Base-by-base conservation (phyloP, 1,140 invertebrate species). In the Popillia japonica region DNA sequence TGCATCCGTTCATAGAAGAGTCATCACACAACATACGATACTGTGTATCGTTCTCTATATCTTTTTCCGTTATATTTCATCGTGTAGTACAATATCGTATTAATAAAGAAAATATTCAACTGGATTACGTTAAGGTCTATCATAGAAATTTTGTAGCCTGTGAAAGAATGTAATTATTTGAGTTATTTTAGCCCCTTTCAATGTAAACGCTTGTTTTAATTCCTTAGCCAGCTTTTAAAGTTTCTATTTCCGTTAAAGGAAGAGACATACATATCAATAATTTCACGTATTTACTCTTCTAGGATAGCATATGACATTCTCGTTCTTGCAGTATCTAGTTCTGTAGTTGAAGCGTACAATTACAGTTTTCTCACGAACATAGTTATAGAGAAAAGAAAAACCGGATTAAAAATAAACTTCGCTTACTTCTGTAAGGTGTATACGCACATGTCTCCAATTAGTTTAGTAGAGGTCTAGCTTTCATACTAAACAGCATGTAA, bases 361-460 rank as follows among this genome's bases (percentile, higher is more conserved):
- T 68, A 68, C 61, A 22, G 61, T 34, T 27, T 68, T 68, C 61
- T 68, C 61, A 68, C 61, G 61, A 68, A 23, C 27, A 22, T 20
- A 68, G 61, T 34, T 23, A 23, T 11, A 22, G 27, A 68, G 61
- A 68, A 68, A 68, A 11, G 22, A 22, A 68, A 68, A 68, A 34
- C 61, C 61, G 61, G 61, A 68, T 68, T 68, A 68, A 68, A 68
- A 68, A 68, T 68, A 68, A 68, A 17, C 61, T 17, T 27, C 17
- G 61, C 20, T 68, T 34, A 68, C 61, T 68, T 68, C 61, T 20
- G 22, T 14, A 34, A 68, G 48, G 48, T 55, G 48, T 55, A 68
- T 17, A 68, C 61, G 61, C 61, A 68, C 61, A 68, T 68, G 61
- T 27, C 61, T 68, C 61, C 61, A 68, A 68, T 68, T 68, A 68